Conservation (phyloP, 1,140 invertebrate genomes). For the Cydia fagiglandana region DNA sequence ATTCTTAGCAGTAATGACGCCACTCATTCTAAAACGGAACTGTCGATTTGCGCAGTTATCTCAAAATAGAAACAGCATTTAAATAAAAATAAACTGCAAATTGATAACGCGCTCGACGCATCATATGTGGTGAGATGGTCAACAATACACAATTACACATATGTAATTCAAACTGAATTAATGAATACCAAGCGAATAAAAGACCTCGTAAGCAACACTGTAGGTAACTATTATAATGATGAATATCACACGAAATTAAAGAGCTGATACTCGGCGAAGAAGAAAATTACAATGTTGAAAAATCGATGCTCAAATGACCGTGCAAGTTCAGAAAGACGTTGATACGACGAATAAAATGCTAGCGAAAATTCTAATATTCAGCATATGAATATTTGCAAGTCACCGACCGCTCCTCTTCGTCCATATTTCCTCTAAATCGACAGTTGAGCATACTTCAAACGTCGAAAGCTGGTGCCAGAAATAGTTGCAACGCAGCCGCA, state of each 20-base stretch:
- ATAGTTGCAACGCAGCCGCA: slow-evolving; percentile 24
- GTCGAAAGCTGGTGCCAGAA: background rate
- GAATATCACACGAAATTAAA: background rate
- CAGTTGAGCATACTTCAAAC: slow-evolving; percentile 13
- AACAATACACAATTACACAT: no score
- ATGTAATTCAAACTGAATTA: no score
- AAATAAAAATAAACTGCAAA: slow-evolving; percentile 14
- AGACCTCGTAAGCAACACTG: background rate
- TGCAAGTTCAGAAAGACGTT: background rate
- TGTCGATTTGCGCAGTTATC: slow-evolving; percentile 24
- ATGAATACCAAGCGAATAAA: background rate
- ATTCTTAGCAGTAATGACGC: slow-evolving; percentile 19
- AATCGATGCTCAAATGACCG: background rate
- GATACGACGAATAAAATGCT: background rate
- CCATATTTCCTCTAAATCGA: slow-evolving; percentile 18
- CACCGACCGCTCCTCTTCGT: slow-evolving; percentile 2
- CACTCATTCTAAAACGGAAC: slow-evolving; percentile 19
- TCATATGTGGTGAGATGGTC: background rate
- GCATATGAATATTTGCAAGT: slow-evolving; percentile 11
- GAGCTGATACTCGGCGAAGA: background rate
- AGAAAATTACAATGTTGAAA: background rate
- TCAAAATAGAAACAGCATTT: slow-evolving; percentile 12
- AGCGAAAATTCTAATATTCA: slow-evolving; percentile 3
- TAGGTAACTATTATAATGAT: background rate
- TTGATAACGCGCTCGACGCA: background rate